Evolutionary conservation across 2,888 invertebrate genomes (phyloP).

Genomic region (Melanostoma mellinum): DNA sequence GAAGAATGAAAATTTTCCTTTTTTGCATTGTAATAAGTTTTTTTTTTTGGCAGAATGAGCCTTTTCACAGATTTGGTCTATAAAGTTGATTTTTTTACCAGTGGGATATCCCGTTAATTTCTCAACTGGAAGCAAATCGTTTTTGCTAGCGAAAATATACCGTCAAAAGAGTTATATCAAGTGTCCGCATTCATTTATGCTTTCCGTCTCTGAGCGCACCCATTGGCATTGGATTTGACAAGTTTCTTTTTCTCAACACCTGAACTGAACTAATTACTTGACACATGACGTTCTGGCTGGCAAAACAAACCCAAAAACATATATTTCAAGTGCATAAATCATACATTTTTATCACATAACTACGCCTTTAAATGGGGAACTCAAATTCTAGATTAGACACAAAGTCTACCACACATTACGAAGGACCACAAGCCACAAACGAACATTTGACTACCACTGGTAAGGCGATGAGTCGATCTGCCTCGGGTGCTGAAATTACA

Average conservation of each 20-base stretch:
- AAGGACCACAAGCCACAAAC: conserved; percentile 27
- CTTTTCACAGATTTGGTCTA: too few species aligned
- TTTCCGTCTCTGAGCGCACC: neutral
- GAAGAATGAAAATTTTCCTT: too few species aligned
- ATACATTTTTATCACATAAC: conserved; percentile 49
- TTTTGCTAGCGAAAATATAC: too few species aligned
- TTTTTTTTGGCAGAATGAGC: too few species aligned
- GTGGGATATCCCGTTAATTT: too few species aligned
- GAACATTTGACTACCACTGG: conserved; percentile 25
- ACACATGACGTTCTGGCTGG: conserved; percentile 51
- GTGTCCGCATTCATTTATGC: neutral
- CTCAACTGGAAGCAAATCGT: too few species aligned
- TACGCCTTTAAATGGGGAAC: conserved; percentile 70
- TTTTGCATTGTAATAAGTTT: too few species aligned
- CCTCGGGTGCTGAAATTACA: conserved; percentile 87
- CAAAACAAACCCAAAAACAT: conserved; percentile 65
- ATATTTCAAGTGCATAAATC: conserved; percentile 59
- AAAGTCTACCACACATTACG: conserved; percentile 42
- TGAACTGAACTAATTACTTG: conserved; percentile 41
- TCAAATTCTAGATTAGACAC: conserved; percentile 59
- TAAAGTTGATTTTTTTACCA: too few species aligned
- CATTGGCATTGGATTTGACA: neutral
- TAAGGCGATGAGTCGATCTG: conserved; percentile 83
- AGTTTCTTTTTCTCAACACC: conserved; percentile 24
- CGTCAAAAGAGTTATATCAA: neutral